Base-by-base conservation (phyloP, 2,797 vertebrate species). In the Artibeus lituratus region DNA sequence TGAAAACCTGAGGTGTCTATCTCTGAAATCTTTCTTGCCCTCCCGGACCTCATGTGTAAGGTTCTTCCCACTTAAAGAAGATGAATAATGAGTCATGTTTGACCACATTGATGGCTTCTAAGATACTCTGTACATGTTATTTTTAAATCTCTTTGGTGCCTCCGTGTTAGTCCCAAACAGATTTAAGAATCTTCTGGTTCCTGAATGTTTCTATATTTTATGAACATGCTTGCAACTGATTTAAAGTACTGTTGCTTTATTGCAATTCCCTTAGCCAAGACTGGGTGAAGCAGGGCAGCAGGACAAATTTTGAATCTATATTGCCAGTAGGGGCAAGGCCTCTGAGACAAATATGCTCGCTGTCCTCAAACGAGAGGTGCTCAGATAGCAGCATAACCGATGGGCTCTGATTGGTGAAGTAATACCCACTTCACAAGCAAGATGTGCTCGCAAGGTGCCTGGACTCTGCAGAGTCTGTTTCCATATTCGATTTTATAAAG, bases 131-230 rank as follows among this genome's bases (percentile, higher is more conserved):
- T 53, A 32, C 19, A 47, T 53, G 24, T 84, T 65, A 39, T 70
- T 83, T 72, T 62, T 62, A 90, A 90, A 86, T 90, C 0, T 72
- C 51, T 59, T 80, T 72, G 12, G 32, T 92, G 59, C 24, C n/a
- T 94, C 57, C 39, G 4, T 80, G 69, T 87, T 70, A 70, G 39
- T 67, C 11, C n/a, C 42, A 3, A 57, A 29, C 55, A 37, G 8
- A 76, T 90, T 59, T 94, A 90, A 77, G 93, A 87, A 84, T 51
- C 55, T 42, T 59, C 22, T 88, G 47, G 35, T 78, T 92, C 37
- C 44, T 92, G 39, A 44, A 70, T 74, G 32, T 70, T 77, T 74
- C 59, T 57, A 42, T 78, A 95, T 92, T 90, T 92, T 88, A 62
- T 42, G 10, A 81, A 10, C 47, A 55, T 47, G 5, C 2, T 72